Conservation (phyloP, 1,140 invertebrate genomes). For the Bombus sylvicola region DNA sequence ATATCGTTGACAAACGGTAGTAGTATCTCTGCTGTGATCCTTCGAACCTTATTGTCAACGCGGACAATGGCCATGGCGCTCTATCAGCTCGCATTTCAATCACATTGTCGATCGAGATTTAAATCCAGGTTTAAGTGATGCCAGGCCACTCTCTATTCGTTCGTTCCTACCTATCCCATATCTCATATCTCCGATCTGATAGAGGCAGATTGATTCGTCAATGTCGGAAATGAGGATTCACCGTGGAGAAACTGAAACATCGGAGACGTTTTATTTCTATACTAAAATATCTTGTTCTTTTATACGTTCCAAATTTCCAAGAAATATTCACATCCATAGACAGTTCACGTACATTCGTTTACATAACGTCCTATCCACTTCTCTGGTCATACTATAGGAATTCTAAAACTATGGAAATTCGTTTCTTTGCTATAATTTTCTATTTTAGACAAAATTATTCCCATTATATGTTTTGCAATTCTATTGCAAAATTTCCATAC, state of each 20-base stretch:
- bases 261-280: background rate
- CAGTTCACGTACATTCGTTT: background rate
- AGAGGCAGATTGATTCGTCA: slow-evolving; percentile 27
- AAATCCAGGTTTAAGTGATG: slow-evolving; percentile 49
- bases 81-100: slow-evolving; percentile 48
- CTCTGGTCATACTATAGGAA: background rate
- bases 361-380: background rate
- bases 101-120: slow-evolving; percentile 47
- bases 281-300: background rate
- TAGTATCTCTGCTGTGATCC: slow-evolving; percentile 28
- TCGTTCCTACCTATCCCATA: background rate
- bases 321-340: background rate
- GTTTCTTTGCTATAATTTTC: background rate
- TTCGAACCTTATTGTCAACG: slow-evolving; percentile 38
- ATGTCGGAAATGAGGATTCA: slow-evolving; percentile 23
- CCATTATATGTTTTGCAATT: background rate
- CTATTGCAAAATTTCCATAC: background rate
- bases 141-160: slow-evolving; percentile 27
- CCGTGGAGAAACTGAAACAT: slow-evolving; percentile 5
- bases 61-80: slow-evolving; percentile 29
- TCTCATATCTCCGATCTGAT: slow-evolving; percentile 32
- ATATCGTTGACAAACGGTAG: slow-evolving; percentile 18
- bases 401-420: background rate
- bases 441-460: background rate
- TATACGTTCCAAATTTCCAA: background rate